These are phyloP conservation scores for Aleiodes alternator DNA, from an alignment of 2,888 invertebrate genomes.

Conservation along the genomic window DNA sequence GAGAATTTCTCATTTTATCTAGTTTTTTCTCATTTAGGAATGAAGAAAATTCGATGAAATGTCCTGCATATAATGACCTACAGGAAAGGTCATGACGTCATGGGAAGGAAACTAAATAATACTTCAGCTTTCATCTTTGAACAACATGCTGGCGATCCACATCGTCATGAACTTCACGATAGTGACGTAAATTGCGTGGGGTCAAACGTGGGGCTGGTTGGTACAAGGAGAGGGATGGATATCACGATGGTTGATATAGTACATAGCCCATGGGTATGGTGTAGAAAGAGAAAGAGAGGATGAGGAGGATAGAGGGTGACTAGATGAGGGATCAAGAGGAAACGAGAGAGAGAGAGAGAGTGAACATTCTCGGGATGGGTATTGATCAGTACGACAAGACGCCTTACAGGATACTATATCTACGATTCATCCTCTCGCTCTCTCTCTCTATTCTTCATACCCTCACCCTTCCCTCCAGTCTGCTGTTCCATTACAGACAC, in stretches of 20 bases:
- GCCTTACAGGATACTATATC: slow-evolving; percentile 68
- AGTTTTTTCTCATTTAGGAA: neutral
- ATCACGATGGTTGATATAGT: slow-evolving; percentile 56
- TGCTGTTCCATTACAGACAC: slow-evolving; percentile 36
- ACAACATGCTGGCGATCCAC: slow-evolving; percentile 29
- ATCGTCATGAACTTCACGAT: slow-evolving; percentile 49
- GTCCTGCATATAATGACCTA: slow-evolving; percentile 55
- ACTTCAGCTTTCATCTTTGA: slow-evolving; percentile 29
- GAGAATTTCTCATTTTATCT: too few species aligned
- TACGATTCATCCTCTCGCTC: slow-evolving; percentile 47
- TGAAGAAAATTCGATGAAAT: slow-evolving; percentile 63
- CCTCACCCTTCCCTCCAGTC: slow-evolving; percentile 23
- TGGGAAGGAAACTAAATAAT: neutral
- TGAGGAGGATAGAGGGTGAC: neutral
- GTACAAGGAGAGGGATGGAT: slow-evolving; percentile 60
- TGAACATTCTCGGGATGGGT: slow-evolving; percentile 60
- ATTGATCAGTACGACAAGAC: slow-evolving; percentile 71
- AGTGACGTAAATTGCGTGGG: slow-evolving; percentile 67
- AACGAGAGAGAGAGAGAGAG: neutral
- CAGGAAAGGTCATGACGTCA: neutral
- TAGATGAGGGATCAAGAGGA: neutral
- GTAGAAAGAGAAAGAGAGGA: slow-evolving; percentile 2
- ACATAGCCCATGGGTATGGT: slow-evolving; percentile 61
- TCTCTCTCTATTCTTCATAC: slow-evolving; percentile 26
- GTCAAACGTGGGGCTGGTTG: slow-evolving; percentile 60